These are phyloP conservation scores for Blastomussa wellsi DNA, from an alignment of 92 coral and sea anemone species.

Conservation along the genomic window DNA sequence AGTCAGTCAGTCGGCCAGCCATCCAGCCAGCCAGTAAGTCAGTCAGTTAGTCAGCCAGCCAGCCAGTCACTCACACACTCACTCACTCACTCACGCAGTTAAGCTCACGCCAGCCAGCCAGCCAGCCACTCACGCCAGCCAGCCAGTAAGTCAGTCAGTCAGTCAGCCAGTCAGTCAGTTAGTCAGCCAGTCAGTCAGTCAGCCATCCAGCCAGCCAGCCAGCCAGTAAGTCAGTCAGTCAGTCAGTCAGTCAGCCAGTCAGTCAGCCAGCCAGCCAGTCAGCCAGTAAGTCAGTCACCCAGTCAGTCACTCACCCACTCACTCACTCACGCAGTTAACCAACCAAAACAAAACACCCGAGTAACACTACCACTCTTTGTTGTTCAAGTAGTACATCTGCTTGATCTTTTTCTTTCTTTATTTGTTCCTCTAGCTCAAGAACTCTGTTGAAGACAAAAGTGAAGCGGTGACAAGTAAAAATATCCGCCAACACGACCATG, in stretches of 20 bases:
- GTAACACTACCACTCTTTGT: constrained; percentile 73
- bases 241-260: background rate
- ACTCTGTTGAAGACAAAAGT: constrained; percentile 58
- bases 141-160: background rate
- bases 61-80: too few species aligned
- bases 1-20: background rate
- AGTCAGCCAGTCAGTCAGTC: background rate
- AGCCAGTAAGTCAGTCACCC: too few species aligned
- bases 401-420: constrained; percentile 85
- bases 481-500: background rate
- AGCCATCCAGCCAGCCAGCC: too few species aligned
- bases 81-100: too few species aligned
- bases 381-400: constrained; percentile 80
- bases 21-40: too few species aligned
- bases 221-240: too few species aligned
- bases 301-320: too few species aligned
- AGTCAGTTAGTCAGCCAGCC: too few species aligned
- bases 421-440: constrained; percentile 88
- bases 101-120: too few species aligned
- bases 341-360: background rate
- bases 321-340: too few species aligned
- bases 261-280: too few species aligned
- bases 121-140: too few species aligned
- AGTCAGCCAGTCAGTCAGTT: background rate
- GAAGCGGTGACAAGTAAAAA: background rate